Evolutionary conservation across 2,113 vertebrate genomes (phyloP).

Genomic region (Montifringilla adamsi): DNA sequence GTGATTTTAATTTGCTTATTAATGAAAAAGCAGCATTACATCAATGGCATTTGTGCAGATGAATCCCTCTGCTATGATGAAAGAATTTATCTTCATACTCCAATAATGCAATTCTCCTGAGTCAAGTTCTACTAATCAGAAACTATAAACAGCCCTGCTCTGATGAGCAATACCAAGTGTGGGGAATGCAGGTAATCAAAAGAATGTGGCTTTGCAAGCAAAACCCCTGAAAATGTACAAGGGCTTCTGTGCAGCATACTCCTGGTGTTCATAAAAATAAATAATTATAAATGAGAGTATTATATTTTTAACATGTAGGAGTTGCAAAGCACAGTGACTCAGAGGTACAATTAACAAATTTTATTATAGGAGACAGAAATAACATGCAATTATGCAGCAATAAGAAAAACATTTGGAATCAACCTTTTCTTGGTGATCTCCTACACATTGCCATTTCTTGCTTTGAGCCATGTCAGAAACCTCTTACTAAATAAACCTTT

Average conservation of each 20-base stretch:
- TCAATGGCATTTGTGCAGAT: background rate
- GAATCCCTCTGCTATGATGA: background rate
- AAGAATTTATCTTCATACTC: conserved; percentile 1
- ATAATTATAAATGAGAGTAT: background rate
- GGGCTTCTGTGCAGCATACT: background rate
- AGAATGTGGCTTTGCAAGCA: background rate
- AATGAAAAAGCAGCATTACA: background rate
- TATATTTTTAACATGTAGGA: conserved; percentile 14
- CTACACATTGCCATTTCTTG: background rate
- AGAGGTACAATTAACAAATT: background rate
- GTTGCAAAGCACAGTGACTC: conserved; percentile 17
- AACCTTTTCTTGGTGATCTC: background rate
- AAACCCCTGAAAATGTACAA: background rate
- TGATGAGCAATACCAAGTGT: background rate
- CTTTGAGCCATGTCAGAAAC: background rate
- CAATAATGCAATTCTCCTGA: background rate
- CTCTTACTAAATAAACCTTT: background rate
- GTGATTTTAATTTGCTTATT: conserved; percentile 15
- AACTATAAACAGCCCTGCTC: background rate
- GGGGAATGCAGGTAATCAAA: background rate
- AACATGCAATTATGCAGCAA: background rate
- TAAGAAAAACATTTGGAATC: background rate
- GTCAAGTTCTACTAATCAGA: conserved; percentile 29
- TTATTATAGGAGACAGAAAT: conserved; percentile 1
- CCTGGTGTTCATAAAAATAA: background rate